A percentile compares a stretch with the other conserved stretches of the same genome.
phyloP scores from a whole-genome alignment of 92 coral and sea anemone species.

The Phenganax stokvisi region DNA sequence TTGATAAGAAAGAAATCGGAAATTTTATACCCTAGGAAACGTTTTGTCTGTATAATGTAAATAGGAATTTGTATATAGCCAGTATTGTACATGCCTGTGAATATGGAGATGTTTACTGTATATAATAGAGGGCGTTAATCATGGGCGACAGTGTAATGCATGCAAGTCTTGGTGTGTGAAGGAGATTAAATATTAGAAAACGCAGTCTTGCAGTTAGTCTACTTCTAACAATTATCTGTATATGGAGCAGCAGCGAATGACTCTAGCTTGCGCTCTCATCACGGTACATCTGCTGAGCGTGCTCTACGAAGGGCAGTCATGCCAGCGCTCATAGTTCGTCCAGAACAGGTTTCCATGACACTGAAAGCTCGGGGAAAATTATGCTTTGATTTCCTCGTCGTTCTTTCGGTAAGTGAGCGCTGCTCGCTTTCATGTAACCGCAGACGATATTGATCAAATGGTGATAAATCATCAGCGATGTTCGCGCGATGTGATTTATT shows the following conservation, averaged over 20 bases:
- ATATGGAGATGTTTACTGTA: too few relatives aligned
- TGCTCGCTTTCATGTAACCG: conserved; percentile 33
- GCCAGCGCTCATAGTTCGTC: background rate
- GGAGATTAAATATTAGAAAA: too few relatives aligned
- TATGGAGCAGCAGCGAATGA: background rate
- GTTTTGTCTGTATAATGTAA: too few relatives aligned
- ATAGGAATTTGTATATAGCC: too few relatives aligned
- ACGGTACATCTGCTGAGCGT: conserved; percentile 9
- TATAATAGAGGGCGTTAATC: too few relatives aligned
- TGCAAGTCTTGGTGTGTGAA: too few relatives aligned
- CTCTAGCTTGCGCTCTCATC: background rate
- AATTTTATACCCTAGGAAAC: too few relatives aligned
- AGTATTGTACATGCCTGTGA: too few relatives aligned
- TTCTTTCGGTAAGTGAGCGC: background rate
- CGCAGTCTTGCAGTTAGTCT: too few relatives aligned
- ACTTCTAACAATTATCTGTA: background rate
- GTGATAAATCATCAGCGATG: conserved; percentile 15
- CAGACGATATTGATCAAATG: conserved; percentile 26
- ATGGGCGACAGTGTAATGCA: too few relatives aligned
- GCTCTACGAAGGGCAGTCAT: background rate
- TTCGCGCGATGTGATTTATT: conserved; percentile 1
- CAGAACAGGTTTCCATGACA: conserved; percentile 19
- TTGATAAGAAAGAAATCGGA: too few relatives aligned
- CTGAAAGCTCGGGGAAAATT: conserved; percentile 19
- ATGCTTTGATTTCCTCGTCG: conserved; percentile 1